phyloP scores from a whole-genome alignment of 2,113 vertebrate genomes.

The Oenanthe oenanthe region DNA sequence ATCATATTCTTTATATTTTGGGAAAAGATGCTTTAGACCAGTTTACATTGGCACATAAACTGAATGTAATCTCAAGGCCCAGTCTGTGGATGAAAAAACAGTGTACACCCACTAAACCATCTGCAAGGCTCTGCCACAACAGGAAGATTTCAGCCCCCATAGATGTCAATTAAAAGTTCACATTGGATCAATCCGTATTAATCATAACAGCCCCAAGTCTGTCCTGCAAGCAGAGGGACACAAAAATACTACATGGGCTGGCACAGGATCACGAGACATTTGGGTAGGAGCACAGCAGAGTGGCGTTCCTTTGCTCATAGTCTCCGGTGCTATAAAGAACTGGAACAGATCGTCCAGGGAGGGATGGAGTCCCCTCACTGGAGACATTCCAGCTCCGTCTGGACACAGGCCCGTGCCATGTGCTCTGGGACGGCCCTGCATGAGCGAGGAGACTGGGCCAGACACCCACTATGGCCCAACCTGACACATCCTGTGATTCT shows the following conservation, averaged over 20 bases:
- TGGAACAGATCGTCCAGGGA: background rate
- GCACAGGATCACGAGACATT: fast-evolving
- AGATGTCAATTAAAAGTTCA: background rate
- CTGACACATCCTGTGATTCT: background rate
- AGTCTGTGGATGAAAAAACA: background rate
- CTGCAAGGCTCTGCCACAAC: background rate
- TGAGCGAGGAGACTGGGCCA: background rate
- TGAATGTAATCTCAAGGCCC: background rate
- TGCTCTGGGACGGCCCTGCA: background rate
- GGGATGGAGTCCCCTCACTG: background rate
- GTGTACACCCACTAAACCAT: background rate
- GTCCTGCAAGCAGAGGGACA: background rate
- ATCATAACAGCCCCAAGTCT: background rate
- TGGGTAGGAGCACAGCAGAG: fast-evolving
- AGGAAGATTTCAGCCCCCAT: background rate
- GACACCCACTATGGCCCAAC: background rate
- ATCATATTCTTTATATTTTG: background rate
- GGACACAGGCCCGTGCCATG: background rate
- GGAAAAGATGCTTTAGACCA: background rate
- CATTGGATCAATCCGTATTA: background rate
- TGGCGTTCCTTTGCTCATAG: fast-evolving
- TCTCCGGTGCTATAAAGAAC: background rate
- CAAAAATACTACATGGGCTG: fast-evolving
- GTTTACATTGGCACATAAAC: background rate
- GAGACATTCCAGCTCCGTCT: background rate